phyloP scores from a whole-genome alignment of 2,113 vertebrate species.

The Coracopsis vasa region DNA sequence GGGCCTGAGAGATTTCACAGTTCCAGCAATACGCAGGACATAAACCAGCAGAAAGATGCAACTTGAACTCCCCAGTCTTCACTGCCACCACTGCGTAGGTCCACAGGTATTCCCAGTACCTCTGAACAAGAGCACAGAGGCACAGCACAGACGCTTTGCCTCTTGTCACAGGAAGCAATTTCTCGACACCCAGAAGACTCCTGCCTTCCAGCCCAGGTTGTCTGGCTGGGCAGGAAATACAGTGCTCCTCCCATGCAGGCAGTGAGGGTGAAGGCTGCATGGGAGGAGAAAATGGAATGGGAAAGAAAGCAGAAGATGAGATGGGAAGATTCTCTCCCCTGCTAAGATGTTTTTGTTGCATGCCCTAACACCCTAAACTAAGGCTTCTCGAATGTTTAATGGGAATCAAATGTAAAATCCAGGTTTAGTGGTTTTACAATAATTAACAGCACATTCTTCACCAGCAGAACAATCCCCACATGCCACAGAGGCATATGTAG shows the following conservation, averaged over 20 bases:
- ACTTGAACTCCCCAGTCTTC: neutral
- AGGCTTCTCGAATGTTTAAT: neutral
- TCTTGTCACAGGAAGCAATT: neutral
- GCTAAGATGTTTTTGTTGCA: neutral
- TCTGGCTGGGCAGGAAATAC: neutral
- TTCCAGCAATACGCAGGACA: neutral
- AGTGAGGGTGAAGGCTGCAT: neutral
- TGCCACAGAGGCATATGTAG: neutral
- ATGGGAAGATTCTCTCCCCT: neutral
- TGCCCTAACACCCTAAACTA: neutral
- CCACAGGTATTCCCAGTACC: neutral
- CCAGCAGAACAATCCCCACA: neutral
- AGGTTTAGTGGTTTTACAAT: neutral
- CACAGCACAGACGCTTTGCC: neutral
- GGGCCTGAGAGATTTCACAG: neutral
- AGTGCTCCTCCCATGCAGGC: slow-evolving; percentile 7
- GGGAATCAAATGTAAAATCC: neutral
- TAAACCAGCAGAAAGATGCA: neutral
- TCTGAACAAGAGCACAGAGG: neutral
- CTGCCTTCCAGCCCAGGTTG: neutral
- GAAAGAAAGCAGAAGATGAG: neutral
- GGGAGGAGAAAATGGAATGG: neutral
- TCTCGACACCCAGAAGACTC: neutral
- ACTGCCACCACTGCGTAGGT: accelerated
- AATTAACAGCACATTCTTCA: neutral